These are phyloP conservation scores for Scrobipalpa costella DNA, from an alignment of 2,888 invertebrate species.

Conservation along the genomic window DNA sequence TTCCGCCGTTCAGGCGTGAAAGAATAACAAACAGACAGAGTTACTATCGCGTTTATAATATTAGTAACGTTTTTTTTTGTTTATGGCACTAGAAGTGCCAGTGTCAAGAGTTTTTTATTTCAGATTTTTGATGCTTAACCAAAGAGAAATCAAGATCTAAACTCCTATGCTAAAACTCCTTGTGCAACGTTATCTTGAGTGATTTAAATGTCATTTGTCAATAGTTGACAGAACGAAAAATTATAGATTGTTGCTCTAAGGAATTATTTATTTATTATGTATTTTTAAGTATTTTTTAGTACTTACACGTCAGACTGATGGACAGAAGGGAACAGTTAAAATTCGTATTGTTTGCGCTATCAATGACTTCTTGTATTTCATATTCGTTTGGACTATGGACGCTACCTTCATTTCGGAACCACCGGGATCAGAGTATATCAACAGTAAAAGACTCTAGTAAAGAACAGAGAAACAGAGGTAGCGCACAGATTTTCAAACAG, in stretches of 20 bases:
- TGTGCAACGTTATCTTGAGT: too few species aligned
- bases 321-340: conserved; percentile 3
- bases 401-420: conserved; percentile 1
- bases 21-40: too few species aligned
- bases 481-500: conserved; percentile 1
- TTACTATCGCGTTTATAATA: too few species aligned
- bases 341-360: neutral
- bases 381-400: neutral
- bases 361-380: neutral
- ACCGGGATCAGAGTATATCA: neutral
- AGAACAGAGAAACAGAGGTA: neutral
- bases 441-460: neutral
- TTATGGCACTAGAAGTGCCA: too few species aligned
- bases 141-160: too few species aligned
- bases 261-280: neutral
- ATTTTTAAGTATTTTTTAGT: neutral
- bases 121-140: too few species aligned
- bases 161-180: too few species aligned
- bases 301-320: neutral
- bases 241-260: neutral
- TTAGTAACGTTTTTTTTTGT: too few species aligned
- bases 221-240: too few species aligned
- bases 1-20: too few species aligned
- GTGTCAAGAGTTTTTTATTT: too few species aligned
- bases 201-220: too few species aligned